Conservation (phyloP, 2,113 vertebrate genomes). For the Archocentrus centrarchus region DNA sequence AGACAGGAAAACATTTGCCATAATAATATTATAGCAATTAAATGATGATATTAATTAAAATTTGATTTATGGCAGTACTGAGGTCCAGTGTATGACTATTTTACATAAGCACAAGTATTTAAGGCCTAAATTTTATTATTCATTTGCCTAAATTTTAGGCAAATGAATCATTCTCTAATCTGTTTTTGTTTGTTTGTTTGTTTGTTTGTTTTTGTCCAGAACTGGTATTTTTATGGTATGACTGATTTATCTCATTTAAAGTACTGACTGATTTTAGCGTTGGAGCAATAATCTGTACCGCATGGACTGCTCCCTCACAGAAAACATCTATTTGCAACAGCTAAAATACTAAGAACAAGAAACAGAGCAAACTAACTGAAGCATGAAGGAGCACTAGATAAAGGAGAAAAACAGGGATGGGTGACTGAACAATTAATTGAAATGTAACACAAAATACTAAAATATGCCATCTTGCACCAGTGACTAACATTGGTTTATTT, state of each 20-base stretch:
- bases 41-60: constrained; percentile 2
- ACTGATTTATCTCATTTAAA: not conserved
- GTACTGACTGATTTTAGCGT: not conserved
- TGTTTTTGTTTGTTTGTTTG: too few relatives aligned
- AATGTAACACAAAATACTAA: not conserved
- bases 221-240: not conserved
- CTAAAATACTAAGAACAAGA: not conserved
- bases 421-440: not conserved
- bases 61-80: not conserved
- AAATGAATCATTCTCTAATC: not conserved
- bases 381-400: not conserved
- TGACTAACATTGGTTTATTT: not conserved
- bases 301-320: not conserved
- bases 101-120: not conserved
- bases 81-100: not conserved
- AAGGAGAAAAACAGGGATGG: not conserved
- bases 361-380: not conserved
- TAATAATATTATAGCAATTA: not conserved
- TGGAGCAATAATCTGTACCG: not conserved
- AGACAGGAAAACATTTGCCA: not conserved
- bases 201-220: not conserved
- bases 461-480: not conserved
- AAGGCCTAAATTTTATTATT: too few relatives aligned
- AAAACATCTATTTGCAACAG: not conserved
- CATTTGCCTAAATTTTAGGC: not conserved